Percentiles rank a stretch among this genome's conserved stretches.
Evolutionary conservation across 2,888 invertebrate genomes (phyloP).

Genomic region (Schrankia costaestrigalis): DNA sequence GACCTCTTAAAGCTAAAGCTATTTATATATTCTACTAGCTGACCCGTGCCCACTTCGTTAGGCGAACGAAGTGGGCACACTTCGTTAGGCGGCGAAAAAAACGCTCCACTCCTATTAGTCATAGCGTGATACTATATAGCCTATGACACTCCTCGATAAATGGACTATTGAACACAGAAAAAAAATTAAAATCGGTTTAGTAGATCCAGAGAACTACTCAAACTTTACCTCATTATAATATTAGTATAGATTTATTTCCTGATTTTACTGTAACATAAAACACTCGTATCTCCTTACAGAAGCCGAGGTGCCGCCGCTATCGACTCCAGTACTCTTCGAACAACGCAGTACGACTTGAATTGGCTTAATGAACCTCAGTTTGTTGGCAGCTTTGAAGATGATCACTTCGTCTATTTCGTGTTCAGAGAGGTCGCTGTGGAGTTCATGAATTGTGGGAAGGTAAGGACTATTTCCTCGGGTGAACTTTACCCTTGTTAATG

Average conservation of each 20-base stretch:
- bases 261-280: background rate
- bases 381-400: constrained; percentile 94
- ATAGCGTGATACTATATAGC: too few species aligned
- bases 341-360: constrained; percentile 89
- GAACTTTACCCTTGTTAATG: background rate
- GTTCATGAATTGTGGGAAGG: constrained; percentile 96
- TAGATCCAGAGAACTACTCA: too few species aligned
- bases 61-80: too few species aligned
- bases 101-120: too few species aligned
- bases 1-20: too few species aligned
- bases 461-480: constrained; percentile 39
- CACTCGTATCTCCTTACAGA: constrained; percentile 48
- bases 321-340: constrained; percentile 81
- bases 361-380: constrained; percentile 97
- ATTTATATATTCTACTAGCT: too few species aligned
- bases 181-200: too few species aligned
- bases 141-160: too few species aligned
- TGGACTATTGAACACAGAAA: too few species aligned
- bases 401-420: constrained; percentile 92
- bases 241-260: background rate
- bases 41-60: too few species aligned
- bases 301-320: constrained; percentile 63
- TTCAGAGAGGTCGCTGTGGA: constrained; percentile 95
- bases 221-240: too few species aligned
- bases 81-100: too few species aligned